These are phyloP conservation scores for Cassiopea andromeda DNA, from an alignment of 30 jellyfish, hydroid and myxozoan species.

Conservation along the genomic window DNA sequence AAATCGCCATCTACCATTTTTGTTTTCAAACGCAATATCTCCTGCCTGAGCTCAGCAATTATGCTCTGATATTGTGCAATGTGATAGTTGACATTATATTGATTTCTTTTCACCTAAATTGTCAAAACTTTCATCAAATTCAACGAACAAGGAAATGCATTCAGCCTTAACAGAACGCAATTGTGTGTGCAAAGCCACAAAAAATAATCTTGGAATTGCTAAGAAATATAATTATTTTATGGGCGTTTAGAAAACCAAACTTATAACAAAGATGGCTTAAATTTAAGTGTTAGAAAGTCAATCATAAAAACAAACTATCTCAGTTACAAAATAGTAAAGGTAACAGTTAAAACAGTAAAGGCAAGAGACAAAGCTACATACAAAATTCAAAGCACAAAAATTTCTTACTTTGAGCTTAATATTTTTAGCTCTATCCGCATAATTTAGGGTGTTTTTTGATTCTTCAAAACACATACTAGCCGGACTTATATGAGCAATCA, in stretches of 20 bases:
- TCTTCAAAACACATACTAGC: constrained; percentile 97
- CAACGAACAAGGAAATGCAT: neutral
- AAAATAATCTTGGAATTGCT: no score
- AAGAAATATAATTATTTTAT: no score
- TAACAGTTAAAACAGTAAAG: neutral
- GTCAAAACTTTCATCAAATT: neutral
- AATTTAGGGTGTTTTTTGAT: constrained; percentile 89
- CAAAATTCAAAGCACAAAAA: neutral
- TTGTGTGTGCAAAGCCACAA: no score
- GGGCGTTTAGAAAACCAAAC: no score
- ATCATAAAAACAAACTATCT: no score
- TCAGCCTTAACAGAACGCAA: neutral
- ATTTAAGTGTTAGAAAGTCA: no score
- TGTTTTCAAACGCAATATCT: constrained; percentile 82
- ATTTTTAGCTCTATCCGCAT: constrained; percentile 98
- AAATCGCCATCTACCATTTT: constrained; percentile 82
- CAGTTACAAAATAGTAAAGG: no score
- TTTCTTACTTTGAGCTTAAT: constrained; percentile 84
- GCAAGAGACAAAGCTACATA: neutral
- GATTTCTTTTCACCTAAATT: constrained; percentile 82
- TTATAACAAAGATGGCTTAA: no score
- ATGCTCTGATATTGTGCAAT: constrained; percentile 96
- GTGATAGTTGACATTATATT: constrained; percentile 94
- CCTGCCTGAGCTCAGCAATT: constrained; percentile 96
- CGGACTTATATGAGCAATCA: constrained; percentile 99